Percentiles rank a stretch among this genome's conserved stretches.
These are phyloP conservation scores for Synanthedon vespiformis DNA, from an alignment of 2,888 invertebrate species.

Conservation along the genomic window DNA sequence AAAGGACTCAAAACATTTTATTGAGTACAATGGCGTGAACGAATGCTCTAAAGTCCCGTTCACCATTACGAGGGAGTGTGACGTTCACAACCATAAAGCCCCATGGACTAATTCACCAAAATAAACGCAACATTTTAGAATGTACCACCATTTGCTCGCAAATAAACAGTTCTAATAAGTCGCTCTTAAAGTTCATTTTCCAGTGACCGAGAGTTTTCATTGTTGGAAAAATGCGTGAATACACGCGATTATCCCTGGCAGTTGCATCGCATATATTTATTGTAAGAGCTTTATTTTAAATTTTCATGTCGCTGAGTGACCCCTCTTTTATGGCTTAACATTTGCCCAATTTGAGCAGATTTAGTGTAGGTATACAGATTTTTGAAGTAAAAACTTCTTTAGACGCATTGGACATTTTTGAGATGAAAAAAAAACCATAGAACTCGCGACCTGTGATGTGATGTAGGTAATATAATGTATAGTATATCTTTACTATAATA, in stretches of 20 bases:
- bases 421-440: too few relatives aligned
- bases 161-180: too few relatives aligned
- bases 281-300: constrained; percentile 48
- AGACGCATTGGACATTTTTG: too few relatives aligned
- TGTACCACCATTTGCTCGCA: neutral
- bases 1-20: constrained; percentile 8
- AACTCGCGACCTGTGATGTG: too few relatives aligned
- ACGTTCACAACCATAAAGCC: constrained; percentile 25
- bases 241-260: constrained; percentile 28
- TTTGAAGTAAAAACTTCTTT: too few relatives aligned
- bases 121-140: constrained; percentile 5
- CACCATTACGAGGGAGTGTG: constrained; percentile 33
- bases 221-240: constrained; percentile 5
- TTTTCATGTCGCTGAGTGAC: constrained; percentile 37
- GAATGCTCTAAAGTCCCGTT: constrained; percentile 17
- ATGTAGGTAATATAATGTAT: too few relatives aligned
- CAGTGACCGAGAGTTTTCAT: too few relatives aligned
- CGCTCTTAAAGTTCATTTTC: too few relatives aligned
- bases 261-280: constrained; percentile 10
- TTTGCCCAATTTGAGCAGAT: constrained; percentile 33
- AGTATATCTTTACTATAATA: too few relatives aligned
- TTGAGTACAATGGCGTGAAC: constrained; percentile 30
- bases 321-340: constrained; percentile 14
- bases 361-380: constrained; percentile 14
- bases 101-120: constrained; percentile 17